Percentiles rank a stretch among this genome's conserved stretches.
phyloP scores from a whole-genome alignment of 2,797 vertebrate genomes.

The Miopithecus talapoin region DNA sequence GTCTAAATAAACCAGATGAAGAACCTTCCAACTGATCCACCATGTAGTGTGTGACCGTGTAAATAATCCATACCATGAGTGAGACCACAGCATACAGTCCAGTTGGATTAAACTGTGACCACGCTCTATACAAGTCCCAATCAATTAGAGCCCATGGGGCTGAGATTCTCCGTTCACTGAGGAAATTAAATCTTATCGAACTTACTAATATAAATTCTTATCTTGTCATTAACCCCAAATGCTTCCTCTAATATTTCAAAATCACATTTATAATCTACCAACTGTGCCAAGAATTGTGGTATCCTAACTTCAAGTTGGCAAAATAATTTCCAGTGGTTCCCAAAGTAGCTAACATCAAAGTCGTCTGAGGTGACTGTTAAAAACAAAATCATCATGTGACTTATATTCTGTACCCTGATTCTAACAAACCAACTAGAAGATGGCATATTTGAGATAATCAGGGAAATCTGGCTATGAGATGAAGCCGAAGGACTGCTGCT shows the following conservation, averaged over 20 bases:
- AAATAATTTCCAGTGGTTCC: slow-evolving; percentile 34
- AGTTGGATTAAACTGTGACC: background rate
- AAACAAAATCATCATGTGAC: background rate
- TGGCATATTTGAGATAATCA: background rate
- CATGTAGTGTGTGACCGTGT: background rate
- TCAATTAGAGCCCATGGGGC: background rate
- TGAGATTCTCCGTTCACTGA: background rate
- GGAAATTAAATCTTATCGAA: slow-evolving; percentile 6
- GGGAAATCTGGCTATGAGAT: background rate
- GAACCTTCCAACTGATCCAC: background rate
- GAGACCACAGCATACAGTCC: background rate
- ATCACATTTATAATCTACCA: slow-evolving; percentile 15
- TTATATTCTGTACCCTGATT: background rate
- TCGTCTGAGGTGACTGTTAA: background rate
- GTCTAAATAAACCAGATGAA: background rate
- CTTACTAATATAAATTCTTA: background rate
- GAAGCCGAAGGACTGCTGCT: background rate
- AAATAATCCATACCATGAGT: background rate
- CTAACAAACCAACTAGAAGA: background rate
- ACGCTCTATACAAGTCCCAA: background rate
- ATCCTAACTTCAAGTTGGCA: slow-evolving; percentile 6
- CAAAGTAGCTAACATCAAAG: background rate
- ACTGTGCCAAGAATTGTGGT: background rate
- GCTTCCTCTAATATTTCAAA: slow-evolving; percentile 16
- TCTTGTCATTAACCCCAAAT: background rate